These are phyloP conservation scores for Rousettus leschenaultii DNA, from an alignment of 2,113 vertebrate genomes.

Conservation along the genomic window DNA sequence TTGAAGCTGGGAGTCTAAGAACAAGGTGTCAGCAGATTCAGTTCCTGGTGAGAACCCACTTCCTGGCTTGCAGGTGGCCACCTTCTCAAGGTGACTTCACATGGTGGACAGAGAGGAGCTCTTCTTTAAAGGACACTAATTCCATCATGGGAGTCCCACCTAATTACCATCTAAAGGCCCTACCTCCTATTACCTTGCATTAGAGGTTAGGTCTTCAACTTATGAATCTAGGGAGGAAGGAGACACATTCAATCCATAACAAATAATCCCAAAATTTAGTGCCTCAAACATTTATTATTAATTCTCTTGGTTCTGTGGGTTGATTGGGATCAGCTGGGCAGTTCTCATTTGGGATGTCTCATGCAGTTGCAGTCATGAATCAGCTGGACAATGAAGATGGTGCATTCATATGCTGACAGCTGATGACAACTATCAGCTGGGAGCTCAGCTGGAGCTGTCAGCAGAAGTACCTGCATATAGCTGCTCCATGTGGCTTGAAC, in stretches of 20 bases:
- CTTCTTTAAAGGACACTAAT: neutral
- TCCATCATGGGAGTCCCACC: neutral
- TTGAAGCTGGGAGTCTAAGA: neutral
- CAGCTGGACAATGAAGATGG: neutral
- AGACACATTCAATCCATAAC: neutral
- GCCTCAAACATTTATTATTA: neutral
- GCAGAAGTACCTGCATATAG: fast-evolving
- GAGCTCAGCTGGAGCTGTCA: neutral
- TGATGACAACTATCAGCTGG: neutral
- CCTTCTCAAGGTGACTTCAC: neutral
- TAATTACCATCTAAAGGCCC: neutral
- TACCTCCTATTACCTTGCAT: neutral
- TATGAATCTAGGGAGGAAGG: neutral
- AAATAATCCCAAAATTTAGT: neutral
- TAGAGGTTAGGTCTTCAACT: neutral
- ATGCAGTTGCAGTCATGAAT: neutral
- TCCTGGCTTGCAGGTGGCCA: neutral
- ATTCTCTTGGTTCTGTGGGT: neutral
- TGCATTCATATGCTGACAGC: neutral
- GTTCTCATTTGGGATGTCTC: neutral
- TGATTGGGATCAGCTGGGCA: neutral
- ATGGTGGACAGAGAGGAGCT: neutral
- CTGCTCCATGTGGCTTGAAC: neutral
- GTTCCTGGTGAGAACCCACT: neutral
- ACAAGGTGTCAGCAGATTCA: neutral